Conservation (phyloP, 2,113 vertebrate genomes). For the Microcebus griseorufus region DNA sequence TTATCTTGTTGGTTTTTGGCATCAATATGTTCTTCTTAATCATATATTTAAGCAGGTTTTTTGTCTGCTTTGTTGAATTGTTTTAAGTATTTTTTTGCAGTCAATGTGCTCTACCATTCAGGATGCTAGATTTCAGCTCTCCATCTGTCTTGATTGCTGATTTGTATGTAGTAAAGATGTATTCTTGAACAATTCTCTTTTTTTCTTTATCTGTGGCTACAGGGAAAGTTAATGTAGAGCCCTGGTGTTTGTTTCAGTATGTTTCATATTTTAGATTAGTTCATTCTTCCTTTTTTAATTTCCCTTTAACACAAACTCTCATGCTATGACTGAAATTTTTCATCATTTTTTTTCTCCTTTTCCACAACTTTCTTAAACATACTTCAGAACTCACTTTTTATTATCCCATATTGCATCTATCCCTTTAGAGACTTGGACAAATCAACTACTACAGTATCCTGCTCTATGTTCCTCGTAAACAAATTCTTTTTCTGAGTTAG, state of each 20-base stretch:
- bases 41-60: conserved; percentile 86
- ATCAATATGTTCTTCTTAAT: conserved; percentile 89
- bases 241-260: conserved; percentile 86
- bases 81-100: conserved; percentile 81
- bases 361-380: conserved; percentile 88
- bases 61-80: conserved; percentile 79
- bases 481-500: conserved; percentile 84
- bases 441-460: conserved; percentile 82
- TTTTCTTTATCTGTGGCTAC: conserved; percentile 84
- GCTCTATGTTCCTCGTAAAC: conserved; percentile 84
- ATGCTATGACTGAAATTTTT: conserved; percentile 88
- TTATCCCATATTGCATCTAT: conserved; percentile 88
- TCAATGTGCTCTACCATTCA: conserved; percentile 83
- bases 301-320: conserved; percentile 88
- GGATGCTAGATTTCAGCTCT: conserved; percentile 88
- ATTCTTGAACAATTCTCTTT: conserved; percentile 87
- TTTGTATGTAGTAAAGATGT: conserved; percentile 86
- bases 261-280: conserved; percentile 85
- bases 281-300: conserved; percentile 90
- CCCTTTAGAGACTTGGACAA: conserved; percentile 85
- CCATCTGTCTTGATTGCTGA: conserved; percentile 90
- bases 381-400: conserved; percentile 88
- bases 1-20: conserved; percentile 88
- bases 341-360: conserved; percentile 88
- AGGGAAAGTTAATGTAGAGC: conserved; percentile 89